A percentile compares a stretch with the other conserved stretches of the same genome.
phyloP scores from a whole-genome alignment of 2,113 vertebrate genomes.

The Datnioides undecimradiatus region DNA sequence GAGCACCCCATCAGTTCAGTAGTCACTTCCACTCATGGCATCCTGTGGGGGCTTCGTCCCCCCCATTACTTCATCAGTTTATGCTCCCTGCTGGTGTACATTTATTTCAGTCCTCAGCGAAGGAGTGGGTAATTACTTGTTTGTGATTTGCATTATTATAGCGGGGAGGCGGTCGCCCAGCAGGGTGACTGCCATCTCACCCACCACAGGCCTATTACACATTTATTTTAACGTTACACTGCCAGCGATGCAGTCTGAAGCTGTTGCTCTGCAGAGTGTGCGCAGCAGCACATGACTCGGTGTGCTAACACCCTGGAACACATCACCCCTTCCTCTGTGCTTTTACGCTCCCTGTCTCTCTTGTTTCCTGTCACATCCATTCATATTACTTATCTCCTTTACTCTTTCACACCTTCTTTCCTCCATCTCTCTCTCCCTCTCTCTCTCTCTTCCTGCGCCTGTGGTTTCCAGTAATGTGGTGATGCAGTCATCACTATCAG shows the following conservation, averaged over 20 bases:
- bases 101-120: not conserved
- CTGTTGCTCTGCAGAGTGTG: not conserved
- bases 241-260: slow-evolving; percentile 5
- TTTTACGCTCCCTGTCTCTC: slow-evolving; percentile 13
- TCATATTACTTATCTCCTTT: slow-evolving; percentile 14
- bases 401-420: slow-evolving; percentile 6
- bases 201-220: not conserved
- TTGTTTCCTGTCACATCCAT: slow-evolving; percentile 31
- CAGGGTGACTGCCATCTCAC: slow-evolving; percentile 6
- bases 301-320: slow-evolving; percentile 26
- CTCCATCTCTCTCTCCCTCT: not conserved
- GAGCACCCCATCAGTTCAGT: not conserved
- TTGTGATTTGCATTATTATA: slow-evolving; percentile 8
- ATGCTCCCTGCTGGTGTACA: not conserved
- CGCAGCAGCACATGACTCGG: slow-evolving; percentile 14
- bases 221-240: slow-evolving; percentile 21
- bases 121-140: not conserved
- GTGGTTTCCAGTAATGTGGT: slow-evolving; percentile 52
- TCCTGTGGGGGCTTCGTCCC: not conserved
- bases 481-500: slow-evolving; percentile 47
- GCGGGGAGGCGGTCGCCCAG: not conserved
- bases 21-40: slow-evolving; percentile 8
- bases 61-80: too few relatives aligned
- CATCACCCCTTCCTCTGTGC: not conserved
- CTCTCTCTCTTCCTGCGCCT: not conserved